Conservation (phyloP, 2,113 vertebrate species). For the Lamprotornis superbus region DNA sequence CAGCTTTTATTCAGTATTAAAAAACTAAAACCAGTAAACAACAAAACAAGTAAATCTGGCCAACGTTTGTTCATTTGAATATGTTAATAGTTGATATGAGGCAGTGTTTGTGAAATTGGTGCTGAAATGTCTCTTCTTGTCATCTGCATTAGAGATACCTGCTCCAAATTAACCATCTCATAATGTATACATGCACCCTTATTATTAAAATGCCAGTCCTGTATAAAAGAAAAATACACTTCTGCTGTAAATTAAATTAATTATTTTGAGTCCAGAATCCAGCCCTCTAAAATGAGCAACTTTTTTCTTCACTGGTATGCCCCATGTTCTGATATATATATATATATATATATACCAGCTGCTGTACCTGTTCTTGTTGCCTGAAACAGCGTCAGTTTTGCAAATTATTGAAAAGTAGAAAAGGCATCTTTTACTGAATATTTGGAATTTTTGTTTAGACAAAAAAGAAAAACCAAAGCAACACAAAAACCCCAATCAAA, state of each 20-base stretch:
- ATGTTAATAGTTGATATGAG: neutral
- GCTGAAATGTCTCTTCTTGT: neutral
- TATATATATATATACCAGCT: neutral
- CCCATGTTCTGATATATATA: neutral
- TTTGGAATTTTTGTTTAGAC: neutral
- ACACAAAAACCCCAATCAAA: neutral
- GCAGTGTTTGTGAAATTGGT: neutral
- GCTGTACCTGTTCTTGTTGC: neutral
- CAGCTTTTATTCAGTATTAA: neutral
- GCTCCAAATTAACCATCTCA: neutral
- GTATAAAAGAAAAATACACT: neutral
- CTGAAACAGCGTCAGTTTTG: neutral
- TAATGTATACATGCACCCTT: neutral
- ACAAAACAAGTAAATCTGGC: neutral
- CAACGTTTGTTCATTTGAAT: neutral
- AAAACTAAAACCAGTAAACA: neutral
- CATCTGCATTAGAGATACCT: neutral
- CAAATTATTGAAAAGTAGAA: neutral
- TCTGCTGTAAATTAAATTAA: neutral
- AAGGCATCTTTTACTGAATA: neutral
- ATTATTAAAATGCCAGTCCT: neutral
- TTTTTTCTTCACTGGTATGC: neutral
- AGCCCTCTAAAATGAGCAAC: neutral
- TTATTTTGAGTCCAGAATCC: neutral
- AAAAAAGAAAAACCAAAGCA: neutral